Base-by-base conservation (phyloP, 1,140 invertebrate species). In the Solen grandis region DNA sequence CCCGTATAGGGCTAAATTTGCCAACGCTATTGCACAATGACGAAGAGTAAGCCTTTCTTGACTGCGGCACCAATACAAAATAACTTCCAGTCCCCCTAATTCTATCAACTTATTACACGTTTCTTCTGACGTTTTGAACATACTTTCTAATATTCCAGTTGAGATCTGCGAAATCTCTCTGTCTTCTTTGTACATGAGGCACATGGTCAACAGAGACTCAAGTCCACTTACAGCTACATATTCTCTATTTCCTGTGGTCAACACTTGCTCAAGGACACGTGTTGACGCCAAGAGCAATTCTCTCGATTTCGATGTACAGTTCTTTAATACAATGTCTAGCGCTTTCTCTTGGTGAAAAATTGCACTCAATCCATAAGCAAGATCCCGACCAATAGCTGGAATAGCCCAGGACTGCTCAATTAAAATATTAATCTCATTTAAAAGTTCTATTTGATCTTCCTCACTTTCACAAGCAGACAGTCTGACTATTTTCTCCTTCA, bases 1-100 rank as follows among this genome's bases (percentile, higher is more conserved):
- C 80, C 98, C 98, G 88, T 99, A 99, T 0, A 99, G 93, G 16
- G 98, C 98, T 0, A 99, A 92, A 92, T 99, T 99, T 0, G 98
- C 98, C 16, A 99, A 92, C 0, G 98, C 98, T 35, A 97, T 96
- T 19, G 98, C 98, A 91, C 98, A 99, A 92, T 99, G 97, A 41
- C 98, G 93, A 75, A 99, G 92, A 0, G 97, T 99, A 90, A 89
- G 84, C 38, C 91, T 94, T 87, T 99, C 99, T 86, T 95, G 97
- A 88, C 97, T 96, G 85, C 98, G 94, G 90, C 98, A 99, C 92
- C 99, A 97, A 84, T 97, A 97, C 59, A 99, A 93, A 14, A 99
- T 95, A 5, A 98, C 96, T 70, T 94, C 93, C 29, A 94, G 86
- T 19, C 93, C 93, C 16, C 93, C 93, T 36, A 92, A 87, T 52